A percentile compares a stretch with the other conserved stretches of the same genome.
Evolutionary conservation across 2,113 vertebrate genomes (phyloP).

Genomic region (Reinhardtius hippoglossoides): DNA sequence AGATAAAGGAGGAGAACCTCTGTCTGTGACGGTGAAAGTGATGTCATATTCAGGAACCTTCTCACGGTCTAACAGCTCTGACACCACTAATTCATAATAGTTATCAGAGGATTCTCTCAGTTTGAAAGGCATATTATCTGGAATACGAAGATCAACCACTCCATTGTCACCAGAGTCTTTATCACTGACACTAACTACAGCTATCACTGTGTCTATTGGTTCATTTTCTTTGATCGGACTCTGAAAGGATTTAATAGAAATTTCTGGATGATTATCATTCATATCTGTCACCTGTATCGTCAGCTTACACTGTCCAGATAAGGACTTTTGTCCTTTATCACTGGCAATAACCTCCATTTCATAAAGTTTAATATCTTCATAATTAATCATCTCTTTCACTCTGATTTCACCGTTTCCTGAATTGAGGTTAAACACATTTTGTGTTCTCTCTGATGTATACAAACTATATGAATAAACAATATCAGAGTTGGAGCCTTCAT

Average conservation of each 20-base stretch:
- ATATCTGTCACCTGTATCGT: constrained; percentile 79
- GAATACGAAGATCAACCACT: constrained; percentile 70
- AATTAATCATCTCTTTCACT: constrained; percentile 81
- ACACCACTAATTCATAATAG: constrained; percentile 77
- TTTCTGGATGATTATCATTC: constrained; percentile 82
- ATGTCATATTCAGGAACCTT: constrained; percentile 77
- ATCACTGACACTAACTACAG: constrained; percentile 78
- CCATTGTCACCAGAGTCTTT: constrained; percentile 80
- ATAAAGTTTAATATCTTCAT: constrained; percentile 78
- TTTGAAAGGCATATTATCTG: constrained; percentile 69
- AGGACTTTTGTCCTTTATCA: constrained; percentile 69
- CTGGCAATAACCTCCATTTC: constrained; percentile 77
- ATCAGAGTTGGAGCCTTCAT: constrained; percentile 75
- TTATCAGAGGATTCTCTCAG: constrained; percentile 77
- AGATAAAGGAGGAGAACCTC: constrained; percentile 78
- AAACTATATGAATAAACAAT: constrained; percentile 81
- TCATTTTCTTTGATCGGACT: constrained; percentile 75
- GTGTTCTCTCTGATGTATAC: constrained; percentile 74
- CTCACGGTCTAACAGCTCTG: constrained; percentile 77
- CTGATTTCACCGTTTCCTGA: constrained; percentile 80
- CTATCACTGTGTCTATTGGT: constrained; percentile 73
- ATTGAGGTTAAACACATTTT: constrained; percentile 79
- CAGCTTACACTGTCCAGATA: constrained; percentile 76
- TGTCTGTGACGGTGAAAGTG: constrained; percentile 75
- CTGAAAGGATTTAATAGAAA: constrained; percentile 83